These are phyloP conservation scores for Prunella fulvescens DNA, from an alignment of 2,113 vertebrate genomes.

Conservation along the genomic window DNA sequence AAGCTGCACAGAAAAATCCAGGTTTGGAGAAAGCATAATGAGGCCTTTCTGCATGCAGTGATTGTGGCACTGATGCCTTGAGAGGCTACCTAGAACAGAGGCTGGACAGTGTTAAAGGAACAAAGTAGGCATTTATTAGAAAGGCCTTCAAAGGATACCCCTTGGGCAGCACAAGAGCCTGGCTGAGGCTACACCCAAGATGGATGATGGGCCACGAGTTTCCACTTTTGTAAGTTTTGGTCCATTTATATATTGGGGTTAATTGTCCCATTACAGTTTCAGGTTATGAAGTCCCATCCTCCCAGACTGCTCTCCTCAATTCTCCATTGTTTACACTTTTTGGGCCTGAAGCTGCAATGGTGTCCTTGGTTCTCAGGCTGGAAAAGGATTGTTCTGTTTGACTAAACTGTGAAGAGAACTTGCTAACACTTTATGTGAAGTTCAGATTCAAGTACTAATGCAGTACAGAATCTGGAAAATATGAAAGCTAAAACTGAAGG, in stretches of 20 bases:
- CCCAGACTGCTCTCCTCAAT: background rate
- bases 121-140: background rate
- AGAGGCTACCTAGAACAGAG: background rate
- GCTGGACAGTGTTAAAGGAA: background rate
- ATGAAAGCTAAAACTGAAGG: background rate
- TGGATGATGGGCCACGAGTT: fast-evolving
- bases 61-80: background rate
- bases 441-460: background rate
- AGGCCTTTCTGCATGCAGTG: background rate
- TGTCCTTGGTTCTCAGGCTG: background rate
- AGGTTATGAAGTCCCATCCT: background rate
- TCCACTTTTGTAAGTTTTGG: background rate
- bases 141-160: background rate
- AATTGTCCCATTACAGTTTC: background rate
- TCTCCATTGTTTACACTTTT: background rate
- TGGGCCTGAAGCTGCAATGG: background rate
- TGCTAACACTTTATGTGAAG: background rate
- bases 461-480: background rate
- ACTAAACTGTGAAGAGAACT: background rate
- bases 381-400: background rate
- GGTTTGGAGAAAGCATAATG: background rate
- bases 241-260: background rate
- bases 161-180: background rate
- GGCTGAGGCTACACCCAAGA: background rate
- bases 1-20: background rate